These are phyloP conservation scores for Brachionus manjavacas DNA, from an alignment of 1,140 invertebrate genomes.

Conservation along the genomic window DNA sequence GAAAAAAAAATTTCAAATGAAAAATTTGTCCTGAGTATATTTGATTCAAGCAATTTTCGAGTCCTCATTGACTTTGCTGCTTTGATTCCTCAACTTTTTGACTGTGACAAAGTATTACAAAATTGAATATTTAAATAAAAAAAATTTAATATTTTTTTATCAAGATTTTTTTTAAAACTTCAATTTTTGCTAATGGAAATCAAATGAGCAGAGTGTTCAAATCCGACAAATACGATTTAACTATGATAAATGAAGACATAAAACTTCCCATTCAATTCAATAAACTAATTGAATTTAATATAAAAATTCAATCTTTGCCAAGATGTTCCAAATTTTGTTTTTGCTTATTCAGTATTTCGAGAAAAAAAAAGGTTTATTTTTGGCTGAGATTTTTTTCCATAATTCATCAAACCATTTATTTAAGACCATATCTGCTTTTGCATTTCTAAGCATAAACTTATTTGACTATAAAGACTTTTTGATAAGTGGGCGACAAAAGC, in stretches of 20 bases:
- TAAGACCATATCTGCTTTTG: constrained; percentile 48
- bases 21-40: background rate
- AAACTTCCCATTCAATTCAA: background rate
- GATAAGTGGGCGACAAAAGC: constrained; percentile 73
- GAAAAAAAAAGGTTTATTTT: constrained; percentile 45
- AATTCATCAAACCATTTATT: constrained; percentile 64
- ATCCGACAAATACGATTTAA: background rate
- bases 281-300: constrained; percentile 1
- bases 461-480: constrained; percentile 86
- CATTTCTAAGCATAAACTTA: constrained; percentile 87
- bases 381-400: no score
- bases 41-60: background rate
- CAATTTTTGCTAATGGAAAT: background rate
- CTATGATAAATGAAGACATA: background rate
- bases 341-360: constrained; percentile 43
- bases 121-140: background rate
- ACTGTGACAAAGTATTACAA: background rate
- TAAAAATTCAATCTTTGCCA: constrained; percentile 50
- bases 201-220: background rate
- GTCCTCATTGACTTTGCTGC: background rate
- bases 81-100: background rate
- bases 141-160: background rate
- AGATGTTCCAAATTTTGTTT: constrained; percentile 47
- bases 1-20: background rate
- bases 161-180: background rate